Conservation (phyloP, 2,888 invertebrate genomes). For the Torymus tubicola region DNA sequence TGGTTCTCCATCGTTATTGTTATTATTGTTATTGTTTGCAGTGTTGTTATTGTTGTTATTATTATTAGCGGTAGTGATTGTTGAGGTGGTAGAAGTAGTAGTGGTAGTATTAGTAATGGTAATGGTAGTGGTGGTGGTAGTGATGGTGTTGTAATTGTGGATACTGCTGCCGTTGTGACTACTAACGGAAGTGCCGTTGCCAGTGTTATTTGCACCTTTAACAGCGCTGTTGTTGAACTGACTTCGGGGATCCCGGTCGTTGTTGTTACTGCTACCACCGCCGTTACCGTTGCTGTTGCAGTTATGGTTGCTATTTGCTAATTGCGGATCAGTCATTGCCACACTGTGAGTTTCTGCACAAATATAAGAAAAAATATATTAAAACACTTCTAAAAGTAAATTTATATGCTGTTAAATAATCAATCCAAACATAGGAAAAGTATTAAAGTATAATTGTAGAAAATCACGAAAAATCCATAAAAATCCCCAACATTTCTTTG, state of each 20-base stretch:
- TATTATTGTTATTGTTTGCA: constrained; percentile 64
- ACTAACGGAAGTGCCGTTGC: background rate
- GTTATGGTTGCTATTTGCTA: constrained; percentile 67
- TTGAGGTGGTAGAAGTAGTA: too few species aligned
- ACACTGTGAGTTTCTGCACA: constrained; percentile 70
- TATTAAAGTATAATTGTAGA: too few species aligned
- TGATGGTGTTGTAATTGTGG: constrained; percentile 53
- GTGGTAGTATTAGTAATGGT: constrained; percentile 66
- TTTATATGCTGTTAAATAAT: background rate
- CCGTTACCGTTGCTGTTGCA: constrained; percentile 61
- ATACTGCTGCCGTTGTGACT: background rate
- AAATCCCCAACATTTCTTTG: too few species aligned
- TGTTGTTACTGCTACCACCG: constrained; percentile 25
- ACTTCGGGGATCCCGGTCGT: too few species aligned
- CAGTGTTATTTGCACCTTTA: too few species aligned
- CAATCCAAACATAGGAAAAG: too few species aligned
- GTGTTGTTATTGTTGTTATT: constrained; percentile 66
- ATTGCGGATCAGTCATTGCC: constrained; percentile 75
- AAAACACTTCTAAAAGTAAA: background rate
- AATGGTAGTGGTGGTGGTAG: constrained; percentile 62
- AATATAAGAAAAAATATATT: constrained; percentile 19
- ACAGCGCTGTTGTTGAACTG: too few species aligned
- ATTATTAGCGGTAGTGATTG: constrained; percentile 60
- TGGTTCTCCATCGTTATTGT: constrained; percentile 76
- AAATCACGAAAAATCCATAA: too few species aligned